Conservation (phyloP, 2,113 vertebrate genomes). For the Rhizomys pruinosus region DNA sequence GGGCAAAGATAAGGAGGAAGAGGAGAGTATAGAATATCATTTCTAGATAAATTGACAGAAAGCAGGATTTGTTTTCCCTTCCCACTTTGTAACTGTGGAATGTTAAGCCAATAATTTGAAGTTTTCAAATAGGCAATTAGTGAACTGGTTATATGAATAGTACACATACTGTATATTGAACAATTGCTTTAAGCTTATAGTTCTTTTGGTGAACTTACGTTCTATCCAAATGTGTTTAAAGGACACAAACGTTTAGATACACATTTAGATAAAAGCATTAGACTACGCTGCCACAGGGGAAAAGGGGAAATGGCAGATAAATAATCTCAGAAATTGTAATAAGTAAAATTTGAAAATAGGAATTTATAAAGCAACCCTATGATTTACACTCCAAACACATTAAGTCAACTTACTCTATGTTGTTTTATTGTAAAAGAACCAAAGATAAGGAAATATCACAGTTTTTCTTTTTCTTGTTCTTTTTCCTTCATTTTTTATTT, state of each 20-base stretch:
- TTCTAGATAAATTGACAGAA: slow-evolving; percentile 43
- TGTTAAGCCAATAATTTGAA: slow-evolving; percentile 50
- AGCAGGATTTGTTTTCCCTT: slow-evolving; percentile 52
- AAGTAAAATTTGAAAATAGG: slow-evolving; percentile 16
- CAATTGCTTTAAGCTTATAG: no score
- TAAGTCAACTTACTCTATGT: slow-evolving; percentile 8
- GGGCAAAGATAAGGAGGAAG: not conserved
- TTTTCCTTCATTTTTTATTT: no score
- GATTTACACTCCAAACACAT: not conserved
- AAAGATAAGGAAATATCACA: not conserved
- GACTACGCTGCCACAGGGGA: not conserved
- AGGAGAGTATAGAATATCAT: not conserved
- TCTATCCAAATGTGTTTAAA: not conserved
- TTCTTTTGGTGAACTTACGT: not conserved
- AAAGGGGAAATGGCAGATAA: no score
- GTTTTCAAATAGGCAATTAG: slow-evolving; percentile 36
- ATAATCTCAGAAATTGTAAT: no score
- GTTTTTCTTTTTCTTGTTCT: not conserved
- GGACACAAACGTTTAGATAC: slow-evolving; percentile 28
- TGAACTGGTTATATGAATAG: slow-evolving; percentile 26
- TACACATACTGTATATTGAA: not conserved
- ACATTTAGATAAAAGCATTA: no score
- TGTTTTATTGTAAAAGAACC: slow-evolving; percentile 8
- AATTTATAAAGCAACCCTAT: slow-evolving; percentile 25
- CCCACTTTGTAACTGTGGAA: not conserved